A percentile compares a stretch with the other conserved stretches of the same genome.
Conservation (phyloP, 2,797 vertebrate genomes). For the Syndactyla subalaris region DNA sequence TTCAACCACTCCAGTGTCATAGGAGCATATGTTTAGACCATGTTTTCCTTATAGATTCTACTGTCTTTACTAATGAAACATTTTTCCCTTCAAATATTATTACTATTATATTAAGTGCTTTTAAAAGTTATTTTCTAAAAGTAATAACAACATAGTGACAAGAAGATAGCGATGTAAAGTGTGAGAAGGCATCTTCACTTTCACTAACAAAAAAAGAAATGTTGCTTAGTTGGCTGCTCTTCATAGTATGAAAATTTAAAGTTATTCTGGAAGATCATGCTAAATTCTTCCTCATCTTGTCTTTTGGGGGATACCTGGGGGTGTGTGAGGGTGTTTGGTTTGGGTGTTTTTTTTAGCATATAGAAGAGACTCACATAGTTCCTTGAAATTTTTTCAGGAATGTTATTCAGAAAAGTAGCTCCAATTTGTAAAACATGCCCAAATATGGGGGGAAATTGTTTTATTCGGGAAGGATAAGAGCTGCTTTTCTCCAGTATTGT, state of each 20-base stretch:
- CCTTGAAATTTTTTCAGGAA: neutral
- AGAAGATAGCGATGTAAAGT: neutral
- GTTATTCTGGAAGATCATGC: neutral
- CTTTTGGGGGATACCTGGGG: neutral
- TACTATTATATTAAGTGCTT: neutral
- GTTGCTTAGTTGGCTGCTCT: neutral
- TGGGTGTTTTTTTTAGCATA: neutral
- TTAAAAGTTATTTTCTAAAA: neutral
- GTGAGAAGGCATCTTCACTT: neutral
- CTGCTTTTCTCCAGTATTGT: neutral
- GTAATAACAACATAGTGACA: neutral
- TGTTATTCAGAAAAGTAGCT: neutral
- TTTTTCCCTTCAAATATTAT: neutral
- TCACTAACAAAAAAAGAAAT: neutral
- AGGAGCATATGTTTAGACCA: neutral
- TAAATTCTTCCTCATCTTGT: neutral
- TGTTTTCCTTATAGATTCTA: neutral
- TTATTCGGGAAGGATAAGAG: neutral
- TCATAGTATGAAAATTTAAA: neutral
- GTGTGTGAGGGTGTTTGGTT: rapidly evolving
- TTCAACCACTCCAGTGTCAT: neutral
- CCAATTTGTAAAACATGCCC: neutral
- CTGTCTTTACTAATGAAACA: neutral
- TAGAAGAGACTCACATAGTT: neutral
- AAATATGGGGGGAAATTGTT: neutral